Conservation (phyloP, 2,888 invertebrate species). For the Amphiduros pacificus region DNA sequence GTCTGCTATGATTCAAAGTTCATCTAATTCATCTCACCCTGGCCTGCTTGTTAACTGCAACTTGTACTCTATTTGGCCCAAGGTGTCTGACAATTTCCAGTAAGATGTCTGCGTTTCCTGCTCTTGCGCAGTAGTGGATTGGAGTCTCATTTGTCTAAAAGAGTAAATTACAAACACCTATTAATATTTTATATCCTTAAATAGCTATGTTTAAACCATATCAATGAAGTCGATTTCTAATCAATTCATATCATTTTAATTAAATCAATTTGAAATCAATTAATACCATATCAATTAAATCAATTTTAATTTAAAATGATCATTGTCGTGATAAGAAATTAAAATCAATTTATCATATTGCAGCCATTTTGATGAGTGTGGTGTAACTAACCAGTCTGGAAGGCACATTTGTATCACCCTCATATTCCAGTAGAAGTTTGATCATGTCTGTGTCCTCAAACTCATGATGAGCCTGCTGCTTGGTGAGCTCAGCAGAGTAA, state of each 20-base stretch:
- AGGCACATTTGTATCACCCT: slow-evolving; percentile 81
- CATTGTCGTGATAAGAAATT: too few relatives aligned
- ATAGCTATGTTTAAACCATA: background rate
- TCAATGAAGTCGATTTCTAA: too few relatives aligned
- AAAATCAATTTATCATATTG: too few relatives aligned
- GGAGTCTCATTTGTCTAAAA: slow-evolving; percentile 84
- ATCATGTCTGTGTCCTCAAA: slow-evolving; percentile 81
- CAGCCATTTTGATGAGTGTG: too few relatives aligned
- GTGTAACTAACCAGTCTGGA: slow-evolving; percentile 72
- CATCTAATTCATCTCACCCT: too few relatives aligned
- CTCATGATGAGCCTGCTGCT: slow-evolving; percentile 77
- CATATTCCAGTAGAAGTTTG: slow-evolving; percentile 83
- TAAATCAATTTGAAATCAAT: too few relatives aligned
- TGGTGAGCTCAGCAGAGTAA: slow-evolving; percentile 87
- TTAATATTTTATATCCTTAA: background rate
- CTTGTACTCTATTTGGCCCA: slow-evolving; percentile 85
- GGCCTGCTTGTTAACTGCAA: slow-evolving; percentile 91
- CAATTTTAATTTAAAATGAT: too few relatives aligned
- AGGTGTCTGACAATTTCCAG: slow-evolving; percentile 92
- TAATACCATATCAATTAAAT: too few relatives aligned
- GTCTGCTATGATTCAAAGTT: too few relatives aligned
- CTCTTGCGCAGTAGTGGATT: slow-evolving; percentile 91
- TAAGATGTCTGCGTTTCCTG: slow-evolving; percentile 93
- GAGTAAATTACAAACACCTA: background rate
- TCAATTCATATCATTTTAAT: too few relatives aligned